Percentiles rank a stretch among this genome's conserved stretches.
Conservation (phyloP, 2,113 vertebrate genomes). For the Hippoglossus stenolepis region DNA sequence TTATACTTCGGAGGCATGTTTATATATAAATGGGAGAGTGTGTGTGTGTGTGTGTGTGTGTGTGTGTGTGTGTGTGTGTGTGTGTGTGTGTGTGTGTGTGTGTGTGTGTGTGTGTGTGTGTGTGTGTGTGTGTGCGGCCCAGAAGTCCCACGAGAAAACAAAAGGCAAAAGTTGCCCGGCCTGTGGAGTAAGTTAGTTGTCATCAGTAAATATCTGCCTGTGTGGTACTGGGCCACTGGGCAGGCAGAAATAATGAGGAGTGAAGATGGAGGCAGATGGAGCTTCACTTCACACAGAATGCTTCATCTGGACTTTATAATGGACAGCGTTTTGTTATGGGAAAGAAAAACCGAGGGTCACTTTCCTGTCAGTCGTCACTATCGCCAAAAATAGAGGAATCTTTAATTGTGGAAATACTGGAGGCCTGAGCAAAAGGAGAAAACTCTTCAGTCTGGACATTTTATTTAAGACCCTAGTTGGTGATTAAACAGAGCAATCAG, state of each 20-base stretch:
- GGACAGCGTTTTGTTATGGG: conserved; percentile 51
- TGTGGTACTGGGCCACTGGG: conserved; percentile 63
- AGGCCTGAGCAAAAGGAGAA: background rate
- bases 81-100: too few relatives aligned
- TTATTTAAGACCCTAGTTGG: background rate
- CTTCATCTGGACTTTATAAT: conserved; percentile 58
- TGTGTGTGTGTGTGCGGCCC: too few relatives aligned
- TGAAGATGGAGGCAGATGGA: conserved; percentile 65
- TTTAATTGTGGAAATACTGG: conserved; percentile 38
- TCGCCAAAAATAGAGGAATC: conserved; percentile 37
- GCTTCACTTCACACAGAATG: conserved; percentile 61
- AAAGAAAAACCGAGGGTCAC: conserved; percentile 44
- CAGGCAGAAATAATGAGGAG: conserved; percentile 69
- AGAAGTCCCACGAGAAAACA: too few relatives aligned
- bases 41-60: conserved; percentile 11
- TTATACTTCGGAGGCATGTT: conserved; percentile 7
- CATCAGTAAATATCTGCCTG: conserved; percentile 64
- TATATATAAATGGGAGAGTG: background rate
- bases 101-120: too few relatives aligned
- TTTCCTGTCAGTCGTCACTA: conserved; percentile 45
- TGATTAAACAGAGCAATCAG: conserved; percentile 17
- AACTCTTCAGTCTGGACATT: conserved; percentile 18
- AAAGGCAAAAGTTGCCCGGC: conserved; percentile 37
- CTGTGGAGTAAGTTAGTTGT: conserved; percentile 60
- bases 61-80: background rate